phyloP scores from a whole-genome alignment of 2,888 invertebrate genomes.

The Brachycybe producta region DNA sequence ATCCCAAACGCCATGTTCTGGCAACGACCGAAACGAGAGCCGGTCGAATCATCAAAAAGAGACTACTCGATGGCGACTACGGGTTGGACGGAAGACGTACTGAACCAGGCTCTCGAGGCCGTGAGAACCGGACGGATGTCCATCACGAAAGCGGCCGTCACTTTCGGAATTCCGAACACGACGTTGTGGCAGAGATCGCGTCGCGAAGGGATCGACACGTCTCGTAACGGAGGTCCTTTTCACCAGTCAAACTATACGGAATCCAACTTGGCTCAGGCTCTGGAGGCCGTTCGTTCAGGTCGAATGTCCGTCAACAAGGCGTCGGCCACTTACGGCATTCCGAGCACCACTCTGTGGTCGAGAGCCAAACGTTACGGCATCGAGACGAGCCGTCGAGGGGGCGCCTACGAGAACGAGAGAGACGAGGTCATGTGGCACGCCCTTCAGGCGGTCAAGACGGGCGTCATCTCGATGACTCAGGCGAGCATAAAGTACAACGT shows the following conservation, averaged over 20 bases:
- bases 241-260: constrained; percentile 54
- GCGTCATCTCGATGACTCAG: constrained; percentile 19
- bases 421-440: constrained; percentile 19
- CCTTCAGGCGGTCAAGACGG: constrained; percentile 18
- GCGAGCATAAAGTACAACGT: constrained; percentile 66
- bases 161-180: constrained; percentile 77
- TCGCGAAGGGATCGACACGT: constrained; percentile 64
- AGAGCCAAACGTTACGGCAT: constrained; percentile 70
- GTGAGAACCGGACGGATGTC: constrained; percentile 77
- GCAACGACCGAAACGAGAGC: constrained; percentile 54
- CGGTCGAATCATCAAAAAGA: neutral
- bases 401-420: constrained; percentile 12
- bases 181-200: constrained; percentile 80
- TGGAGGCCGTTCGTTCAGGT: constrained; percentile 75
- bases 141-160: constrained; percentile 72
- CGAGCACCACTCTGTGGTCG: constrained; percentile 86
- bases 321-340: constrained; percentile 74
- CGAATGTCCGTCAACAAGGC: constrained; percentile 91
- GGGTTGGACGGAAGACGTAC: constrained; percentile 79
- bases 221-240: constrained; percentile 3
- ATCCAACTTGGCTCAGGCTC: constrained; percentile 78
- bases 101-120: constrained; percentile 76
- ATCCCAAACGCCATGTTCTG: constrained; percentile 77
- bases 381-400: constrained; percentile 46
- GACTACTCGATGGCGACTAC: constrained; percentile 33